Base-by-base conservation (phyloP, 2,888 invertebrate species). In the Myathropa florea region DNA sequence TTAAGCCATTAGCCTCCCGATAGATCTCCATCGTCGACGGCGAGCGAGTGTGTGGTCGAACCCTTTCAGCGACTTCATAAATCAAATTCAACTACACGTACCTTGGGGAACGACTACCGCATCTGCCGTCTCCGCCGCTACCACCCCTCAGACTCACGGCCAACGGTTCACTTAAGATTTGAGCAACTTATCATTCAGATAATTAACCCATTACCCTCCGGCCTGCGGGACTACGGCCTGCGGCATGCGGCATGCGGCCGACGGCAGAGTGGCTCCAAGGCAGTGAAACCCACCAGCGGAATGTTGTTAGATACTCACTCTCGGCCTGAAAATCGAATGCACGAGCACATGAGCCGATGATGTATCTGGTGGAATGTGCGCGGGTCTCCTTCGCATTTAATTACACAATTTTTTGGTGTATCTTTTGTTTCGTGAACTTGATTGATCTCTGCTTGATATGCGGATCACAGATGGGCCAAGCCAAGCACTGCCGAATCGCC, bases 371-470 rank as follows among this genome's bases (percentile, higher is more conserved):
- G 80, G 75, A 80, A 84, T 84, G 60, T 84, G 39, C 75, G 60
- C 53, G 26, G 70, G 26, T 7, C 60, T 71, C 70, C 63, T 80
- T 18, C 80, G 80, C 67, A 84, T 84, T 68, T 84, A 85, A 85
- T 81, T 85, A 85, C 81, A 85, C 63, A n/a, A 65, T 21, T 28
- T 68, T 65, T 46, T 18, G 46, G 18, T 46, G 46, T 46, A 46
- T 18, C n/a, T 18, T 18, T 18, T 18, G 46, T n/a, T 18, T n/a
- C 18, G 63, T 55, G 64, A 82, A 75, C 82, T 73, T 82, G 82
- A 86, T 86, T 86, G 85, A 81, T 86, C 82, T 86, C 82, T 82
- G 70, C 70, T 86, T 86, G 78, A 78, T 86, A 86, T 86, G 68
- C 85, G 82, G 78, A 77, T 86, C 85, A 82, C 85, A 86, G 77